Base-by-base conservation (phyloP, 2,888 invertebrate species). In the Chymomyza amoena region DNA sequence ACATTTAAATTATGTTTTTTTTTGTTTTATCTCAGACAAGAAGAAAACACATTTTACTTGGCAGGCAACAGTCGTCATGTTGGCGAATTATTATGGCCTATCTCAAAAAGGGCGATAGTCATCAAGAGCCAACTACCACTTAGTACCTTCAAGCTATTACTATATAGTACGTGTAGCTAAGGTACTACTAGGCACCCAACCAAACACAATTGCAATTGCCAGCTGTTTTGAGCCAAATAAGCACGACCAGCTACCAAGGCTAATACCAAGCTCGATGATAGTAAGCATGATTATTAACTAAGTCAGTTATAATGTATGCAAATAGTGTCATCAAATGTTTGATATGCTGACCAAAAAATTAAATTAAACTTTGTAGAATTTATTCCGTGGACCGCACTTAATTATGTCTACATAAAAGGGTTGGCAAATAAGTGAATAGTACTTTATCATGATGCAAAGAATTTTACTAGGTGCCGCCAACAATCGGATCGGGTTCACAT, bases 31-130 rank as follows among this genome's bases (percentile, higher is more conserved):
- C 54, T 18, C 15, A 51, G 16, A 54, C 16, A 54, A 54, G 18
- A 54, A n/a, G 6, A 54, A 54, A 54, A 54, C 54, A 54, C 54
- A 16, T 54, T 54, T 54, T n/a, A 54, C 54, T 54, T n/a, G 10
- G 54, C 54, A 16, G 54, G 15, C 20, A 20, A n/a, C 16, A 18
- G 20, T 45, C 39, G 20, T 45, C 39, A 45, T 13, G 13, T 13
- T 45, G 39, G 39, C 39, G 69, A 66, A 69, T 68, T 64, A 45
- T 20, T 45, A 52, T 57, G 67, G 13, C 13, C 39, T 45, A 45
- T 25, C 45, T 32, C 13, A 18, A 4, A 10, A 51, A 28, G 28
- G 10, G 39, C 36, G 39, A 45, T 13, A 6, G 39, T 10, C 13
- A 45, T 13, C 39, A 45, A 32, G 6, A 6, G 7, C 39, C 10